Base-by-base conservation (phyloP, 2,888 invertebrate genomes). In the Camponotus fellah region DNA sequence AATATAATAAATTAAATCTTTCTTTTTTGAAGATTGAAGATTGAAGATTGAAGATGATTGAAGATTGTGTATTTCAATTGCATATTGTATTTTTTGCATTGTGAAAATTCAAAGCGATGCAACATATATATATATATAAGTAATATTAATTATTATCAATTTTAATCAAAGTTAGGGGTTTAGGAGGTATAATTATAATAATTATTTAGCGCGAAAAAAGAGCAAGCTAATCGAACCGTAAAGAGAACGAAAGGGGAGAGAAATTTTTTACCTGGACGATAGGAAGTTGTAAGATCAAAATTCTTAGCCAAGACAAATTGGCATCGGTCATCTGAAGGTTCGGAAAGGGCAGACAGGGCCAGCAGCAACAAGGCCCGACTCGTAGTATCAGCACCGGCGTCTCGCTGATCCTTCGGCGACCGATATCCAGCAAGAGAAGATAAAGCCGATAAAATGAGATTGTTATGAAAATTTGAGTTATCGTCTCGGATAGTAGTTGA, bases 321-420 rank as follows among this genome's bases (percentile, higher is more conserved):
- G 92, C 87, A 53, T 92, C 90, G 89, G 91, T 94, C 93, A 94
- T 93, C 86, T 93, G 88, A 82, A 92, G 91, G 60, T 75, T 87
- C 37, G 95, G 94, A 87, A 94, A 93, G 84, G 97, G 97, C 82
- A 97, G 93, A 88, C 95, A 95, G 0, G 97, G 97, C 96, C 96
- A 97, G 92, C 97, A 97, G 93, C 97, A 97, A 92, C 97, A 97
- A 1, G 97, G 97, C 40, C 96, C 95, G 9, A 97, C 96, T 91
- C 96, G 95, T 17, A 96, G 95, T 93, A 96, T 96, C 91, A 97
- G 93, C 9, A 95, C 94, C 86, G 96, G 95, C 1, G 96, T 96
- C 91, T 96, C 92, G 84, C 92, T 96, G 1, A 96, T 95, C 85
- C 89, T 91, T 85, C 93, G 92, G 37, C 90, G 88, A 32, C 94